Conservation (phyloP, 2,797 vertebrate species). For the Tenualosa ilisha region DNA sequence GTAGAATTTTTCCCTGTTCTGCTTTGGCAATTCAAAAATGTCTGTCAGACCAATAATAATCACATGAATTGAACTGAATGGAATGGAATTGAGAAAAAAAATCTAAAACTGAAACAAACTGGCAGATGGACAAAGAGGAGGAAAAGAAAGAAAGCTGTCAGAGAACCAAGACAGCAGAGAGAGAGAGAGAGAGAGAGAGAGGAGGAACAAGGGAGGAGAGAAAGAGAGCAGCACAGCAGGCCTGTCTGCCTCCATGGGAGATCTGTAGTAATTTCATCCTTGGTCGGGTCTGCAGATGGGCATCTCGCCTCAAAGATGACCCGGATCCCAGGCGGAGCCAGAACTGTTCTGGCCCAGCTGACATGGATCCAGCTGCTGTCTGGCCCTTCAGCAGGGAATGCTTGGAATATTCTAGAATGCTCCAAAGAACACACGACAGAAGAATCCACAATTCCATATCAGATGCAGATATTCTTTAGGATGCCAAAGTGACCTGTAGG, state of each 20-base stretch:
- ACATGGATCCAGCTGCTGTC: neutral
- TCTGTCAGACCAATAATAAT: too few species aligned
- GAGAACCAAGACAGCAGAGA: constrained; percentile 6
- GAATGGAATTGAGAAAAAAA: neutral
- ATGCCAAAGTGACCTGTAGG: too few species aligned
- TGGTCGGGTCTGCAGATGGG: neutral
- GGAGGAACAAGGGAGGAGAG: neutral
- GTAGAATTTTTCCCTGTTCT: too few species aligned
- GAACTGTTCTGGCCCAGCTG: neutral
- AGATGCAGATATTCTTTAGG: too few species aligned
- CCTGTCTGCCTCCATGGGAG: constrained; percentile 7
- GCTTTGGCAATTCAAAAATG: too few species aligned
- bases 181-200: neutral
- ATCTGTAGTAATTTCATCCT: constrained; percentile 20
- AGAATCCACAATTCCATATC: too few species aligned
- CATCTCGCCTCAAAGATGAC: constrained; percentile 1
- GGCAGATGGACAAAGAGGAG: neutral
- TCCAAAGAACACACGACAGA: too few species aligned
- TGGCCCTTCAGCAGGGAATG: too few species aligned
- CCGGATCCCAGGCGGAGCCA: neutral
- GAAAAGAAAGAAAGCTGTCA: neutral
- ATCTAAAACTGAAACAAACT: neutral
- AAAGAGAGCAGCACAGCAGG: neutral
- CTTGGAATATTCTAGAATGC: too few species aligned
- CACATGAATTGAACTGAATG: too few species aligned